Evolutionary conservation across 2,797 vertebrate species (phyloP).

Genomic region (Rhincodon typus): DNA sequence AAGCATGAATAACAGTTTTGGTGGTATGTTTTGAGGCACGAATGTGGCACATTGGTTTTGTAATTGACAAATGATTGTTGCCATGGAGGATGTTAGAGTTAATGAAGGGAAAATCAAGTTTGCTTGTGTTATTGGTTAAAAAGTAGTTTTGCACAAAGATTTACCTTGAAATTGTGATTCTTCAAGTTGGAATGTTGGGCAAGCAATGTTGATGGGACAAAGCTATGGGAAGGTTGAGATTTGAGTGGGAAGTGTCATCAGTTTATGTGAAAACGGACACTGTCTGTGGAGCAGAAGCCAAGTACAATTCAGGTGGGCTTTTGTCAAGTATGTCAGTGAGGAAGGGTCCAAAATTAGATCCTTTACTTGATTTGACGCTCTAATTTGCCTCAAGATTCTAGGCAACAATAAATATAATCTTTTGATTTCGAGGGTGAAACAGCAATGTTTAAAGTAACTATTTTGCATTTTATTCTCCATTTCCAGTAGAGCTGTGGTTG

Average conservation of each 20-base stretch:
- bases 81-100: neutral
- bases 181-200: neutral
- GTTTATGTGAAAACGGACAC: neutral
- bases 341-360: neutral
- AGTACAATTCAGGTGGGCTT: neutral
- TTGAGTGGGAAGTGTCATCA: neutral
- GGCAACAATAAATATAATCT: neutral
- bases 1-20: neutral
- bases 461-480: neutral
- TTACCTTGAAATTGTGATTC: neutral
- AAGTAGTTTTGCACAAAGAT: neutral
- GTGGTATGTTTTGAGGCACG: neutral
- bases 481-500: neutral
- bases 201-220: neutral
- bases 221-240: neutral
- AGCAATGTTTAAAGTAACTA: neutral
- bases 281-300: neutral
- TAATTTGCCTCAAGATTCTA: neutral
- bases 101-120: neutral
- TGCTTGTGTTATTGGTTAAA: neutral
- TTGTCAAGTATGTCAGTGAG: neutral
- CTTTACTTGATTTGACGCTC: neutral
- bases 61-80: neutral
- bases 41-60: neutral
- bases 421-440: neutral